phyloP scores from a whole-genome alignment of 2,113 vertebrate species.

The Labrus mixtus region DNA sequence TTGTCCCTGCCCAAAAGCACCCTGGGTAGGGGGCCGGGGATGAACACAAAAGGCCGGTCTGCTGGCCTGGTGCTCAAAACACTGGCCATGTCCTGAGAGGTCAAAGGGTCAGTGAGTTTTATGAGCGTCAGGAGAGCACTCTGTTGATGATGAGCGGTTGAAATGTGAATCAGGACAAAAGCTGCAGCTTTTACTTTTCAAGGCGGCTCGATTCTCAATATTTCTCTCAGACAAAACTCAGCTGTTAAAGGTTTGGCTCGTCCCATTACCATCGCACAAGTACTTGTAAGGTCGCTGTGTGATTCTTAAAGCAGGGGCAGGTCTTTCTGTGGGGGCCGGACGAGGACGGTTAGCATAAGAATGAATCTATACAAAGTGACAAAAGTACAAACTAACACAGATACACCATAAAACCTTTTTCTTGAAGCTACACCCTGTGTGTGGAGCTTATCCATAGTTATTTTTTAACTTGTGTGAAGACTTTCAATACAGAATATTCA shows the following conservation, averaged over 20 bases:
- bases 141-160: conserved; percentile 23
- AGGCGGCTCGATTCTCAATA: conserved; percentile 8
- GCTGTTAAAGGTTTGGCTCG: conserved; percentile 21
- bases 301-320: conserved; percentile 10
- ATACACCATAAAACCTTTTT: background rate
- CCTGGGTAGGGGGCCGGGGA: conserved; percentile 58
- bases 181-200: conserved; percentile 5
- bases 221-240: conserved; percentile 30
- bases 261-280: background rate
- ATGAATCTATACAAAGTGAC: conserved; percentile 11
- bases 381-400: background rate
- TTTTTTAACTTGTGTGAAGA: background rate
- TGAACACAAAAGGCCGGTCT: conserved; percentile 71
- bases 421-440: too few species aligned
- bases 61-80: conserved; percentile 43
- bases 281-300: conserved; percentile 10
- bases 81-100: conserved; percentile 46
- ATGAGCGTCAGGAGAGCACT: conserved; percentile 30
- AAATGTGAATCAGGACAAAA: conserved; percentile 39
- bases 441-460: background rate
- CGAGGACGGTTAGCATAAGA: conserved; percentile 33
- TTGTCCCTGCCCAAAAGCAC: conserved; percentile 70
- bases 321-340: conserved; percentile 11
- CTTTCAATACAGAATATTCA: background rate
- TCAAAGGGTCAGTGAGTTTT: conserved; percentile 67